A percentile compares a stretch with the other conserved stretches of the same genome.
Conservation (phyloP, 2,113 vertebrate species). For the Alligator sinensis region DNA sequence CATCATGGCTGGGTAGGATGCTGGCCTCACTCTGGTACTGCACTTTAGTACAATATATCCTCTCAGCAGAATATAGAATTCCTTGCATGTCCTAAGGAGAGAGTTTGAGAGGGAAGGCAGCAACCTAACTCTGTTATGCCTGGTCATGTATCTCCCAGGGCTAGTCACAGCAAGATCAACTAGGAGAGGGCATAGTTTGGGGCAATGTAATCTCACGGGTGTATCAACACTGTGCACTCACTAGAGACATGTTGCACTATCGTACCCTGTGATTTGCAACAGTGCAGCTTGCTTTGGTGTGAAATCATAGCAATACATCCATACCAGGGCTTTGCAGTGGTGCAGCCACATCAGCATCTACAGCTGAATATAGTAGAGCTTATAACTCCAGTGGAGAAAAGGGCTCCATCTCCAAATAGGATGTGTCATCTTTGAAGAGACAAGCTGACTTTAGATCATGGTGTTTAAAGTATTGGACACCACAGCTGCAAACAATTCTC, state of each 20-base stretch:
- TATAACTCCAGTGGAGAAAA: not conserved
- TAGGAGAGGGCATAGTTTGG: not conserved
- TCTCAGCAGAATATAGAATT: not conserved
- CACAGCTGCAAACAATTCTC: not conserved
- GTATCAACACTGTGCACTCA: no score
- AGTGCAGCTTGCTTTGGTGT: not conserved
- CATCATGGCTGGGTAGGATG: rapidly evolving
- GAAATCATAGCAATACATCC: not conserved
- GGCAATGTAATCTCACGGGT: not conserved
- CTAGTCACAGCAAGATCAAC: not conserved
- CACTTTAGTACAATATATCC: rapidly evolving
- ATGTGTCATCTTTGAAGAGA: not conserved
- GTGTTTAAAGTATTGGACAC: not conserved
- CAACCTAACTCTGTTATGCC: not conserved
- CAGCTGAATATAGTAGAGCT: not conserved
- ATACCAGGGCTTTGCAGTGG: no score
- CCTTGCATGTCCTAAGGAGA: not conserved
- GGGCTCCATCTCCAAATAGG: not conserved
- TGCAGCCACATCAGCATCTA: no score
- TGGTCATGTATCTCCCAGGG: not conserved
- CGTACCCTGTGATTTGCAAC: not conserved
- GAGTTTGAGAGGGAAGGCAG: not conserved
- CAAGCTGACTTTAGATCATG: rapidly evolving
- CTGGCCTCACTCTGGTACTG: rapidly evolving
- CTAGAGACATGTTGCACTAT: not conserved